Conservation (phyloP, 1,140 invertebrate species). For the Megathymus violae region DNA sequence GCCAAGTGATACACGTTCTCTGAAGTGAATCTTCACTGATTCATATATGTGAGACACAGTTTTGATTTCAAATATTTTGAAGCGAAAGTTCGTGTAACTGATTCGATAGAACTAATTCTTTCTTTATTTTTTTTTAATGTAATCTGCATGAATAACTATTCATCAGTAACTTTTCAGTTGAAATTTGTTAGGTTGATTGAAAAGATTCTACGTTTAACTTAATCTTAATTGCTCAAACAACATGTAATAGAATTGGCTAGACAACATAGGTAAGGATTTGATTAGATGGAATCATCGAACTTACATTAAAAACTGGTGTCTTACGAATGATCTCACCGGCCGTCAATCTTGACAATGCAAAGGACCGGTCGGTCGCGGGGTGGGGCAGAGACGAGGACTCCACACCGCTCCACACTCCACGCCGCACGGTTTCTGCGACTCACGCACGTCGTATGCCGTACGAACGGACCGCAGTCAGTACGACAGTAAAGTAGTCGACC, state of each 20-base stretch:
- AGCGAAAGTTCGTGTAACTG: background rate
- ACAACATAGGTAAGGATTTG: background rate
- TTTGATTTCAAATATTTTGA: conserved; percentile 19
- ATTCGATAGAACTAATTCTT: background rate
- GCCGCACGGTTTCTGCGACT: conserved; percentile 69
- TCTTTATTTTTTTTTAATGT: too few species aligned
- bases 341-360: conserved; percentile 81
- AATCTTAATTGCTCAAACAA: background rate
- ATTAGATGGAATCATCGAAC: conserved; percentile 47
- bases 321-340: conserved; percentile 76
- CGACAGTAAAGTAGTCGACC: conserved; percentile 70
- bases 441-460: conserved; percentile 56
- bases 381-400: conserved; percentile 60
- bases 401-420: conserved; percentile 57
- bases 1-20: conserved; percentile 14
- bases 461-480: conserved; percentile 57
- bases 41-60: conserved; percentile 19
- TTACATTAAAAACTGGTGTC: conserved; percentile 60
- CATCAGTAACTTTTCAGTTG: too few species aligned
- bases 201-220: background rate
- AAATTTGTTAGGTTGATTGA: too few species aligned
- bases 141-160: too few species aligned
- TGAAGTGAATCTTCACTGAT: conserved; percentile 29
- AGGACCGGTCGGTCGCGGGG: conserved; percentile 69
- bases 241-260: background rate